These are phyloP conservation scores for Criorhina ranunculi DNA, from an alignment of 2,888 invertebrate genomes.

Conservation along the genomic window DNA sequence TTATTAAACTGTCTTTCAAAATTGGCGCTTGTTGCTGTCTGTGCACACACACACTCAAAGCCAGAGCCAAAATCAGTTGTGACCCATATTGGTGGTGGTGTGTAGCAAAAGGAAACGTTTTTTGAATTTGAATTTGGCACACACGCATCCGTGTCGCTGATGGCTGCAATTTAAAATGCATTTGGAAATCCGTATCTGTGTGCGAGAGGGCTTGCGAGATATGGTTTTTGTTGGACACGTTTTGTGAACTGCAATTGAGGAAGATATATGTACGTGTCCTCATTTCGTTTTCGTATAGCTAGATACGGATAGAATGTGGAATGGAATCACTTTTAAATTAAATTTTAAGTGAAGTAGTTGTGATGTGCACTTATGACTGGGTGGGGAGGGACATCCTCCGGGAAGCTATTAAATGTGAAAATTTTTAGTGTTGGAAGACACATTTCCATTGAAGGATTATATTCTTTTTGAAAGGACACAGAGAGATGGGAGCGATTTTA, in stretches of 20 bases:
- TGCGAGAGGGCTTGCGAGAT: slow-evolving; percentile 52
- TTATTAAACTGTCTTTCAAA: slow-evolving; percentile 42
- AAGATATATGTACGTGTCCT: slow-evolving; percentile 65
- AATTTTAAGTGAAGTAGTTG: slow-evolving; percentile 69
- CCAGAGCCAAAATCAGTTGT: slow-evolving; percentile 40
- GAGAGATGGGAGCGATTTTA: neutral
- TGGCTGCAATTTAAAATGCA: slow-evolving; percentile 75
- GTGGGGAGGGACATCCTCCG: slow-evolving; percentile 3
- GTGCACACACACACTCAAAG: slow-evolving; percentile 1
- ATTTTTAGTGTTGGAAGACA: slow-evolving; percentile 15
- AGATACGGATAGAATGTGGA: too few relatives aligned
- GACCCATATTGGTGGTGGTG: slow-evolving; percentile 61
- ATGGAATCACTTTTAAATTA: slow-evolving; percentile 58
- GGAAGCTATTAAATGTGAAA: slow-evolving; percentile 38
- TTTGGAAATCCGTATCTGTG: slow-evolving; percentile 65
- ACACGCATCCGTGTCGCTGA: slow-evolving; percentile 66
- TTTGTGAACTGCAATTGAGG: slow-evolving; percentile 66
- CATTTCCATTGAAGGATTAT: slow-evolving; percentile 20
- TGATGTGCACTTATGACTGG: slow-evolving; percentile 35
- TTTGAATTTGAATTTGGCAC: slow-evolving; percentile 71
- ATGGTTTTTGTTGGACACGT: slow-evolving; percentile 72
- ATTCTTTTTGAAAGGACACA: neutral
- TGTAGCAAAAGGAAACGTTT: slow-evolving; percentile 32
- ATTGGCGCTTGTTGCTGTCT: slow-evolving; percentile 38
- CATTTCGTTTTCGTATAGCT: slow-evolving; percentile 61